Evolutionary conservation across 2,888 invertebrate species (phyloP), one percentile per base, ranked within the genome.

Genomic region (Podabrus alpinus): DNA sequence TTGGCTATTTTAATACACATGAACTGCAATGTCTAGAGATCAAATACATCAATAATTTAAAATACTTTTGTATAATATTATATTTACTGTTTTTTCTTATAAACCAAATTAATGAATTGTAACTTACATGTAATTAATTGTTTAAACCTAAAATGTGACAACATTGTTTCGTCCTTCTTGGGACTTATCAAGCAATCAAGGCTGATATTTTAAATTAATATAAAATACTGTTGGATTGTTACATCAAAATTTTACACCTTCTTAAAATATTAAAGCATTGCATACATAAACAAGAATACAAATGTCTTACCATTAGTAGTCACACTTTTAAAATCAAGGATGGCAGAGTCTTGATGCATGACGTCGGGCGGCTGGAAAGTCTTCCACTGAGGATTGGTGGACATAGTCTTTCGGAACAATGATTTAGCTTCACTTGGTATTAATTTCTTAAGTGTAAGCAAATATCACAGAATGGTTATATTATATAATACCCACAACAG

Each of bases 321-420:
- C 89, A 93, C 90, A 85, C 93, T 92, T 89, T 95, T 92, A 88
- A 93, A 94, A 87, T 95, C 94, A 87, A 94, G 92, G 89, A 94
- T 92, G 86, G 94, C 92, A 84, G 92, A 90, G 88, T 95, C 94
- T 87, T 93, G 92, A 89, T 93, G 93, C 90, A 93, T 92, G 91
- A 92, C 91, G 83, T 87, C 87, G 90, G 94, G 94, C 94, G 95
- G 94, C 92, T 95, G 95, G 94, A 95, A 94, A 89, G 92, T 92
- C 91, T 93, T 94, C 94, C 94, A 94, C 93, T 94, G 94, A 93
- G 94, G 92, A 93, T 94, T 93, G 89, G 90, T 93, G 89, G 94
- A 93, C 94, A 94, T 94, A 85, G 86, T 86, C 85, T 83, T 81
- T 82, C 81, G 80, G 81, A 84, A 82, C 85, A 85, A 83, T 85